Evolutionary conservation across 2,888 invertebrate species (phyloP).

Genomic region (Oligia fasciuncula): DNA sequence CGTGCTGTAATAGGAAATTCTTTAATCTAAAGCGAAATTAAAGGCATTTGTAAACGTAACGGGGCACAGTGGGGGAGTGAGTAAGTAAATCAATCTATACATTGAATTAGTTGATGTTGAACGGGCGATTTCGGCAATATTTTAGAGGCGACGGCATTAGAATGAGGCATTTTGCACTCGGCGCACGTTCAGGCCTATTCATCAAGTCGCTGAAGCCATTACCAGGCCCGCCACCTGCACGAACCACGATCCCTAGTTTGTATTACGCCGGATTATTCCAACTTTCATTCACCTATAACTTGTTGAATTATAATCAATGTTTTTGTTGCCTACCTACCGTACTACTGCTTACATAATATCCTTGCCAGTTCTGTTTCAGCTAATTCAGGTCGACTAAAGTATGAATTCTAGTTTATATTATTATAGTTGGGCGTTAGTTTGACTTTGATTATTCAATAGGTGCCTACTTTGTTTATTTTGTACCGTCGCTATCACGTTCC

Average conservation of each 20-base stretch:
- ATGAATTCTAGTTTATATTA: constrained; percentile 34
- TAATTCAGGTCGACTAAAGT: constrained; percentile 20
- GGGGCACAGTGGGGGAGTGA: constrained; percentile 60
- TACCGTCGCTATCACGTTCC: not conserved
- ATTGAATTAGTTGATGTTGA: constrained; percentile 88
- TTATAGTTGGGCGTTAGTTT: constrained; percentile 42
- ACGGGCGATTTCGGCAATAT: constrained; percentile 86
- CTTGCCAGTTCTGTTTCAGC: constrained; percentile 8
- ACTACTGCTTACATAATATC: constrained; percentile 29
- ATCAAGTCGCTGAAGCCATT: constrained; percentile 86
- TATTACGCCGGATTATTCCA: constrained; percentile 84
- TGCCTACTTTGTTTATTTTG: constrained; percentile 14
- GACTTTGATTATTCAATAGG: constrained; percentile 49
- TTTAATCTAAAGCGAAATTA: constrained; percentile 82
- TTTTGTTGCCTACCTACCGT: constrained; percentile 39
- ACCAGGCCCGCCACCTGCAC: constrained; percentile 86
- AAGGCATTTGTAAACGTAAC: constrained; percentile 83
- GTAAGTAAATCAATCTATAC: constrained; percentile 86
- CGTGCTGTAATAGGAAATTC: constrained; percentile 69
- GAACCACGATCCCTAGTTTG: constrained; percentile 82
- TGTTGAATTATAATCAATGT: constrained; percentile 68
- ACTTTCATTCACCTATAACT: constrained; percentile 83
- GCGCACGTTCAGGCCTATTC: constrained; percentile 86
- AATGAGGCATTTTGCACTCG: constrained; percentile 84
- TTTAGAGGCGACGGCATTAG: constrained; percentile 84